Percentiles rank a stretch among this genome's conserved stretches.
phyloP scores from a whole-genome alignment of 2,888 invertebrate genomes.

The Molanna angustata region DNA sequence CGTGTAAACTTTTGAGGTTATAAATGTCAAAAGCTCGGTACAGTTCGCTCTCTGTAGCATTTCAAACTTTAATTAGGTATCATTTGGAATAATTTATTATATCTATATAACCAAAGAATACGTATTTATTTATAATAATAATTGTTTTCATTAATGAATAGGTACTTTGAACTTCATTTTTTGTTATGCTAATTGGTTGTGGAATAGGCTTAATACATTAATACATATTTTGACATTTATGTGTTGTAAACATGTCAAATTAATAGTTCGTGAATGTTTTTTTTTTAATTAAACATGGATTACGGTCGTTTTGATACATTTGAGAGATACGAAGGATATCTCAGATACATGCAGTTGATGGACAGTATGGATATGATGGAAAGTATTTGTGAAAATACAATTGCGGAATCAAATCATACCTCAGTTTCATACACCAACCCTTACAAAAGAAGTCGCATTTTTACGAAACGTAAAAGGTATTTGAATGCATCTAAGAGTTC shows the following conservation, averaged over 20 bases:
- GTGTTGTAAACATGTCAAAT: no score
- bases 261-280: background rate
- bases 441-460: constrained; percentile 3
- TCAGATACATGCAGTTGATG: constrained; percentile 26
- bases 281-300: background rate
- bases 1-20: constrained; percentile 19
- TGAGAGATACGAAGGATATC: constrained; percentile 22
- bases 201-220: background rate
- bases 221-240: background rate
- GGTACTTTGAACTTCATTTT: background rate
- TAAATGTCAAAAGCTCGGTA: no score
- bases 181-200: background rate
- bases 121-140: no score
- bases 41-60: no score
- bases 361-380: constrained; percentile 29
- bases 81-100: background rate
- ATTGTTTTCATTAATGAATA: no score
- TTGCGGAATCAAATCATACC: constrained; percentile 11
- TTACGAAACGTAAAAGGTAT: background rate
- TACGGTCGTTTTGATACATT: constrained; percentile 6
- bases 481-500: constrained; percentile 8
- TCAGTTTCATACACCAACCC: background rate
- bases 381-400: constrained; percentile 18
- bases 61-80: no score
- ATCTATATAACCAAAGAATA: background rate